Conservation (phyloP, 2,113 vertebrate genomes). For the Brachyhypopomus occidentalis region DNA sequence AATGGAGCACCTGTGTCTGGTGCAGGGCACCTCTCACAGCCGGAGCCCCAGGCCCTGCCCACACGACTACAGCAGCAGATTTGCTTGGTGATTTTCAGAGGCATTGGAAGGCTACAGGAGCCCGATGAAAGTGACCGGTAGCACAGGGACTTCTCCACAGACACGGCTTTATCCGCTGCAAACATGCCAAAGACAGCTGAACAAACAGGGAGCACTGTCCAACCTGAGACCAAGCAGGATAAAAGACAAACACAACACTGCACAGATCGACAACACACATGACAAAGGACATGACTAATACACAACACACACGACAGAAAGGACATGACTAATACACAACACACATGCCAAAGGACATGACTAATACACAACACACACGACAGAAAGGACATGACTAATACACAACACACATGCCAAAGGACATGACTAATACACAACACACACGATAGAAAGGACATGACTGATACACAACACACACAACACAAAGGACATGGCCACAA, state of each 20-base stretch:
- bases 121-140: constrained; percentile 66
- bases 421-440: too few species aligned
- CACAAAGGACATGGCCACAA: too few species aligned
- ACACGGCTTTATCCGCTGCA: constrained; percentile 90
- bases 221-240: background rate
- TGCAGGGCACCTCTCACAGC: constrained; percentile 75
- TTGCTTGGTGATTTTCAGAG: constrained; percentile 76
- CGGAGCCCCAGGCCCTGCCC: constrained; percentile 75
- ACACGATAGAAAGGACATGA: too few species aligned
- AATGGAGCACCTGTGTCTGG: constrained; percentile 69
- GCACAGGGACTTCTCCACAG: constrained; percentile 79
- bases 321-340: background rate
- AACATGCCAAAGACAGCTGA: background rate
- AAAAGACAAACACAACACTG: background rate
- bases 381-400: background rate
- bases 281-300: background rate
- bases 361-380: background rate
- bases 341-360: background rate
- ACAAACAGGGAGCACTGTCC: background rate
- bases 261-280: background rate
- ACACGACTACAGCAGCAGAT: constrained; percentile 82
- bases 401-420: background rate
- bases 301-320: background rate
- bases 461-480: too few species aligned
- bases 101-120: constrained; percentile 67